Evolutionary conservation across 2,888 invertebrate species (phyloP).

Genomic region (Dasysyrphus tricinctus): DNA sequence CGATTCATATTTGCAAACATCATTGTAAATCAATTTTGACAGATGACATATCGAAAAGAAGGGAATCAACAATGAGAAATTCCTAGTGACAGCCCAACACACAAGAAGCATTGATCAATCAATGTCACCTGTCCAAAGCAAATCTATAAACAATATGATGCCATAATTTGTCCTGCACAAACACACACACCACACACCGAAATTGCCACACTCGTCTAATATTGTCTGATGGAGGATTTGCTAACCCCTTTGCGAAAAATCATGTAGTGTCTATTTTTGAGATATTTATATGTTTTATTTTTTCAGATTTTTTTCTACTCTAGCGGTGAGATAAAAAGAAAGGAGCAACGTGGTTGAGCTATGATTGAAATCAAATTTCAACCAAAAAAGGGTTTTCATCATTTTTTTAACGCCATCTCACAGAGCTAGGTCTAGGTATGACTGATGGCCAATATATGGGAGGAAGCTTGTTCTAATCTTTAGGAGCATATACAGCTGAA

Average conservation of each 20-base stretch:
- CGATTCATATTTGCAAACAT: conserved; percentile 65
- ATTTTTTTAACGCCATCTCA: conserved; percentile 15
- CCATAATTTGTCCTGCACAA: conserved; percentile 72
- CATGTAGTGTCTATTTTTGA: conserved; percentile 59
- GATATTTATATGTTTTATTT: conserved; percentile 49
- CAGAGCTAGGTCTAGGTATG: conserved; percentile 34
- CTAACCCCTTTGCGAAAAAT: conserved; percentile 38
- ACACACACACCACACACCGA: neutral
- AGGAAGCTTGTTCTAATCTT: conserved; percentile 41
- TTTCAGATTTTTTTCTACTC: neutral
- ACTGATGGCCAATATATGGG: conserved; percentile 61
- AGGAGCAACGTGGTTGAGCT: conserved; percentile 42
- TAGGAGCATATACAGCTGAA: conserved; percentile 31
- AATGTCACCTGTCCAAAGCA: conserved; percentile 81
- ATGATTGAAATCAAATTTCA: conserved; percentile 72
- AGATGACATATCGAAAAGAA: conserved; percentile 78
- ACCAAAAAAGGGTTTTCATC: conserved; percentile 62
- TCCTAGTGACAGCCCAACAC: conserved; percentile 69
- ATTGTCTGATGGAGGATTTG: neutral
- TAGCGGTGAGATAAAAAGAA: neutral
- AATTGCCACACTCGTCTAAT: neutral
- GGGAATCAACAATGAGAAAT: conserved; percentile 68
- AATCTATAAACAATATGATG: conserved; percentile 83
- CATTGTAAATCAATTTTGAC: conserved; percentile 79
- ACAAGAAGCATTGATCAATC: conserved; percentile 82